phyloP scores from a whole-genome alignment of 2,797 vertebrate genomes.

The Hydrolagus colliei region DNA sequence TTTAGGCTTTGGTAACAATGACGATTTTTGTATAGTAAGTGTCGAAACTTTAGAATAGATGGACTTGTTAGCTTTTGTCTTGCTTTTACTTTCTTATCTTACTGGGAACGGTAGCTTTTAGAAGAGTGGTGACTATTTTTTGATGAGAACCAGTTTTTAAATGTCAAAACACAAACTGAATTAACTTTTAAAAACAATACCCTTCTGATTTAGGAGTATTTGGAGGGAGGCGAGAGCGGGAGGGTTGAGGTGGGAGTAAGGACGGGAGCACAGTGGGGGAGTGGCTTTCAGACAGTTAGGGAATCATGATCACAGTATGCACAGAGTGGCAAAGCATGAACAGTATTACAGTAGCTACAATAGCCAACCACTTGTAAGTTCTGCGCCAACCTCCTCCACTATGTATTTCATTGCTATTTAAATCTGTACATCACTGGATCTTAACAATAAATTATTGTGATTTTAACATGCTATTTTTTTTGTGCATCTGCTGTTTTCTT shows the following conservation, averaged over 20 bases:
- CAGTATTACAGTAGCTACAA: constrained; percentile 51
- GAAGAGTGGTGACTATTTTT: constrained; percentile 33
- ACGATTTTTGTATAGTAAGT: constrained; percentile 66
- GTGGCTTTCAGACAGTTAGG: background rate
- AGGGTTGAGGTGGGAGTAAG: background rate
- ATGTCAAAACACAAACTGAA: no score
- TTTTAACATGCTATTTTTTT: constrained; percentile 74
- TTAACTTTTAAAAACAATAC: background rate
- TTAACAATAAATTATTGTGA: constrained; percentile 95
- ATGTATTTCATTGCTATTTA: constrained; percentile 86
- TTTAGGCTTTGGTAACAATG: constrained; percentile 80
- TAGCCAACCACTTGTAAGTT: constrained; percentile 45
- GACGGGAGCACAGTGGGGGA: no score
- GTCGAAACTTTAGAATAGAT: constrained; percentile 65
- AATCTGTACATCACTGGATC: constrained; percentile 80
- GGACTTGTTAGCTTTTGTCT: constrained; percentile 63
- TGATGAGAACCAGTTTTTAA: background rate
- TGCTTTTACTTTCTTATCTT: constrained; percentile 51
- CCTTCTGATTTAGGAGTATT: constrained; percentile 7
- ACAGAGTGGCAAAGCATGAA: constrained; percentile 42
- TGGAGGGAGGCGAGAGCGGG: background rate
- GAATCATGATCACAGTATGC: constrained; percentile 40
- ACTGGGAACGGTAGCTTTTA: constrained; percentile 45
- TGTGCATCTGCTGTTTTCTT: constrained; percentile 40
- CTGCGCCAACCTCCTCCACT: constrained; percentile 63